Conservation (phyloP, 2,797 vertebrate species). For the Pristis pectinata region DNA sequence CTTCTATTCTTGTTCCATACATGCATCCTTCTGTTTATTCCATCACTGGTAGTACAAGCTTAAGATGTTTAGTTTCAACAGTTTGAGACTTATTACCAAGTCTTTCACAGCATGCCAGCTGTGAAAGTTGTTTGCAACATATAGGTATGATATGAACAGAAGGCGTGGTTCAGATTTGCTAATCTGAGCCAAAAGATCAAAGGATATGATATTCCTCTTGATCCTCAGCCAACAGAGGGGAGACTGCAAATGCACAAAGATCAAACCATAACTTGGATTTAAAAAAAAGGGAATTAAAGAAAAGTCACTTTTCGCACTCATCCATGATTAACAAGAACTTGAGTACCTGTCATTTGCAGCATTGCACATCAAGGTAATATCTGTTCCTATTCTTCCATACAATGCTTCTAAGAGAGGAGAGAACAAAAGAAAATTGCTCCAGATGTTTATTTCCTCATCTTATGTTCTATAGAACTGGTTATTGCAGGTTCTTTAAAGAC, state of each 20-base stretch:
- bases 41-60: no score
- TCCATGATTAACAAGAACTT: background rate
- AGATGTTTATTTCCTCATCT: background rate
- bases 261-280: background rate
- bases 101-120: background rate
- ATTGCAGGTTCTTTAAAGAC: background rate
- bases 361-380: conserved; percentile 24
- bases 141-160: background rate
- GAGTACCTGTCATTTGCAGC: conserved; percentile 5
- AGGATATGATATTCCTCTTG: background rate
- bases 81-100: no score
- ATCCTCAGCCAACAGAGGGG: background rate
- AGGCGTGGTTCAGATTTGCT: background rate
- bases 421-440: background rate
- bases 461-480: background rate
- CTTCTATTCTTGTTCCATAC: no score
- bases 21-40: no score
- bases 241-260: background rate
- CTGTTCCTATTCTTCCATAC: conserved; percentile 26
- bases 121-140: background rate
- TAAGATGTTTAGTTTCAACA: no score
- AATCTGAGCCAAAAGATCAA: background rate
- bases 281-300: background rate
- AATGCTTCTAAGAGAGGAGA: background rate
- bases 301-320: background rate